These are phyloP conservation scores for Poeciliopsis turneri DNA, from an alignment of 2,797 vertebrate species.

Conservation along the genomic window DNA sequence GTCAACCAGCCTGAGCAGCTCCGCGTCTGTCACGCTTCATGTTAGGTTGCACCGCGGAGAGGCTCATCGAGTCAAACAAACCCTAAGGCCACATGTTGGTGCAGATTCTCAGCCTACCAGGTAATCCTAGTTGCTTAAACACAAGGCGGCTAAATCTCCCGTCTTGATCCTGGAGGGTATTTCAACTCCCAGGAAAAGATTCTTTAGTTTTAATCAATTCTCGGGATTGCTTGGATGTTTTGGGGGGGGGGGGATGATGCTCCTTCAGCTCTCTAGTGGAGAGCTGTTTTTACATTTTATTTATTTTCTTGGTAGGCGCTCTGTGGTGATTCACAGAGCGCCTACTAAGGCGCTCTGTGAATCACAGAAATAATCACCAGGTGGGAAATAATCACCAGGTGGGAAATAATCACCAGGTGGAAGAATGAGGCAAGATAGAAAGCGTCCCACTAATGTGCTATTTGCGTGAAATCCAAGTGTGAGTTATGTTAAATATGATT, in stretches of 20 bases:
- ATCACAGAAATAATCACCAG: too few species aligned
- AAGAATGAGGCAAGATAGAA: background rate
- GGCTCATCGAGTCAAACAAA: background rate
- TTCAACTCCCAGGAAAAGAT: background rate
- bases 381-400: too few species aligned
- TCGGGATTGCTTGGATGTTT: background rate
- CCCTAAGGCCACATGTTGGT: background rate
- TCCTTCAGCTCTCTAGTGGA: background rate
- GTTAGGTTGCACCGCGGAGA: background rate
- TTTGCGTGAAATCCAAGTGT: background rate
- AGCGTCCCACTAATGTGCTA: background rate
- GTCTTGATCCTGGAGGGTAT: background rate
- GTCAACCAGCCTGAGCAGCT: background rate
- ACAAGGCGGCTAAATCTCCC: background rate
- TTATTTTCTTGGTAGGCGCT: background rate
- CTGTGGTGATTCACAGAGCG: background rate
- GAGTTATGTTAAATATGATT: background rate
- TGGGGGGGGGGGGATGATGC: background rate
- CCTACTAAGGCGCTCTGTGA: too few species aligned
- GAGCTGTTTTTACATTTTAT: background rate
- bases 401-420: background rate
- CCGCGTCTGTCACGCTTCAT: background rate
- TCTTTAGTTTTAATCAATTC: background rate
- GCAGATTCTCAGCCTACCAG: background rate
- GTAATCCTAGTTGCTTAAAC: background rate